These are phyloP conservation scores for Urocyon cinereoargenteus DNA, from an alignment of 2,797 vertebrate species.

Conservation along the genomic window DNA sequence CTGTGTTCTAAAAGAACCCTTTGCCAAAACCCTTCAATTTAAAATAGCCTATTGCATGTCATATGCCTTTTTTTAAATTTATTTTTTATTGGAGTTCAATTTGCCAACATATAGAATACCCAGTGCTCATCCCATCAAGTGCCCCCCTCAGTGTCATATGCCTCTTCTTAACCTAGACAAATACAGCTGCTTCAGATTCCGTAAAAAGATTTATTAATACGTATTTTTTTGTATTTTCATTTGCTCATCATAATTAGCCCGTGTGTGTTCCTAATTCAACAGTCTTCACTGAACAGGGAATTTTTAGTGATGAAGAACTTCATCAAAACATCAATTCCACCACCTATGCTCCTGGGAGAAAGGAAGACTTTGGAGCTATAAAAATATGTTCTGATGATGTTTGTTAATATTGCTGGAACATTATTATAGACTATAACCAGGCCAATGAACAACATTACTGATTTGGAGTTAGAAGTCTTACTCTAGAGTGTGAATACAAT, in stretches of 20 bases:
- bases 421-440: neutral
- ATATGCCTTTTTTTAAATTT: neutral
- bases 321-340: neutral
- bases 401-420: neutral
- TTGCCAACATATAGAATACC: too few species aligned
- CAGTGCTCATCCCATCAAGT: too few species aligned
- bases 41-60: conserved; percentile 1
- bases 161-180: conserved; percentile 42
- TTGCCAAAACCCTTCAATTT: neutral
- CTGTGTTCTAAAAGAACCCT: neutral
- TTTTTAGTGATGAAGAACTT: conserved; percentile 40
- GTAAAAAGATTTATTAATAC: conserved; percentile 17
- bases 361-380: neutral
- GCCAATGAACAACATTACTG: neutral
- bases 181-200: neutral
- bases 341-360: neutral
- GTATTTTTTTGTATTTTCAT: neutral
- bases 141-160: neutral
- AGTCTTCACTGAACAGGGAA: neutral
- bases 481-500: too few species aligned
- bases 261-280: neutral
- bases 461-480: neutral
- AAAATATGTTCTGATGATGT: neutral
- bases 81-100: too few species aligned
- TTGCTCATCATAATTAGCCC: neutral